These are phyloP conservation scores for Prunella himalayana DNA, from an alignment of 2,113 vertebrate species.

Conservation along the genomic window DNA sequence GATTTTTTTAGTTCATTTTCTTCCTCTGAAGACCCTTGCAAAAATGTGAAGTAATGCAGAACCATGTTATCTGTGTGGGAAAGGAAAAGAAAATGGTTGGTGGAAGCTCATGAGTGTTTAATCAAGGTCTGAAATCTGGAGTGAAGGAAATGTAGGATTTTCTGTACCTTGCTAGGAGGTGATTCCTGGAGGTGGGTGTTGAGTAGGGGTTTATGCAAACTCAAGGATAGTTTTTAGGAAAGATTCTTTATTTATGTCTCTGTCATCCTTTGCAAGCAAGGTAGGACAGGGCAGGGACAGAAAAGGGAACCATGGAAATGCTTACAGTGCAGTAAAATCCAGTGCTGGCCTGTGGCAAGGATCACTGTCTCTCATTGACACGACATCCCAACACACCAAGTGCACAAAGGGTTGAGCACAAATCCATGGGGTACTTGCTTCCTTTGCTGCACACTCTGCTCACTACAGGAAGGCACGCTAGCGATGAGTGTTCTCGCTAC, in stretches of 20 bases:
- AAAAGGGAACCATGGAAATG: neutral
- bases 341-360: neutral
- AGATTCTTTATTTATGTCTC: neutral
- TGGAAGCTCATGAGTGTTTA: neutral
- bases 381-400: neutral
- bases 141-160: neutral
- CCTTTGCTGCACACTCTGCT: fast-evolving
- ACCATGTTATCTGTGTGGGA: neutral
- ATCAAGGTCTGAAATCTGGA: neutral
- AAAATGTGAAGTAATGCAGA: neutral
- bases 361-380: neutral
- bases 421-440: neutral
- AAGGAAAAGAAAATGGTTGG: neutral
- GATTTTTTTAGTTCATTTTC: neutral
- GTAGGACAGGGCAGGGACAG: neutral
- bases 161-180: neutral
- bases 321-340: neutral
- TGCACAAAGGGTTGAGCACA: neutral
- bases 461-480: neutral
- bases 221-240: neutral
- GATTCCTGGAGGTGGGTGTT: neutral
- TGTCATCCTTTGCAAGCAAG: neutral
- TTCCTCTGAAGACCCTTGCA: neutral
- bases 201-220: neutral
- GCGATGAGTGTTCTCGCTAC: neutral